Evolutionary conservation across 1,140 invertebrate genomes (phyloP).

Genomic region (Varroa destructor): DNA sequence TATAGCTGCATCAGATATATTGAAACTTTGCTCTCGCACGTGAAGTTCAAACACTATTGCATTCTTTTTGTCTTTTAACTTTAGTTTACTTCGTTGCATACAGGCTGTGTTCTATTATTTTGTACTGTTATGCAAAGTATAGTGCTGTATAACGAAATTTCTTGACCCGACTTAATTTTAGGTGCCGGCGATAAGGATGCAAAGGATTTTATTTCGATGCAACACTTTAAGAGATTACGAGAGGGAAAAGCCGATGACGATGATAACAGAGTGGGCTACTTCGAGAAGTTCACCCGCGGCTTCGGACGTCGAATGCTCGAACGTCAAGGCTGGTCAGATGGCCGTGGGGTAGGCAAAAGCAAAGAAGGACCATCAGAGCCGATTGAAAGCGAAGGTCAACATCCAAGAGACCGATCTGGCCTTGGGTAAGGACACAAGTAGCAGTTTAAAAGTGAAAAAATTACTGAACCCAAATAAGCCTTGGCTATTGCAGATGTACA

Average conservation of each 20-base stretch:
- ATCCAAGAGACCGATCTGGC: slow-evolving; percentile 34
- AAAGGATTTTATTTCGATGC: slow-evolving; percentile 42
- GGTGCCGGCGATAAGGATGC: slow-evolving; percentile 44
- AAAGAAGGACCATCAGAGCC: slow-evolving; percentile 37
- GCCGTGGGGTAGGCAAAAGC: slow-evolving; percentile 44
- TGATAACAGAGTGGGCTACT: slow-evolving; percentile 41
- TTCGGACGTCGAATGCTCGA: slow-evolving; percentile 45
- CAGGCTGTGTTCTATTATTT: too few species aligned
- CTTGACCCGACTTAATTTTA: neutral
- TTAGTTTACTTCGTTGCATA: too few species aligned
- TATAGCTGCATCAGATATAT: too few species aligned
- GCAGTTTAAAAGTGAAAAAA: too few species aligned
- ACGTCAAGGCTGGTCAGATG: slow-evolving; percentile 48
- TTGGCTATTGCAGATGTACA: too few species aligned
- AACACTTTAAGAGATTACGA: slow-evolving; percentile 39
- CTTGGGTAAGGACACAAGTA: slow-evolving; percentile 33
- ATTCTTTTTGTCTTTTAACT: too few species aligned
- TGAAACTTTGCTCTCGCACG: too few species aligned
- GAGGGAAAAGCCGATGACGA: slow-evolving; percentile 37
- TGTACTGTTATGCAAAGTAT: too few species aligned
- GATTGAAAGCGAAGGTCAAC: slow-evolving; percentile 35
- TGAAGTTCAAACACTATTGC: too few species aligned
- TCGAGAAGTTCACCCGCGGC: slow-evolving; percentile 45
- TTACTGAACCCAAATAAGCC: neutral
- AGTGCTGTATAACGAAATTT: slow-evolving; percentile 8